Evolutionary conservation across 2,888 invertebrate species (phyloP).

Genomic region (Bimastos eiseni): DNA sequence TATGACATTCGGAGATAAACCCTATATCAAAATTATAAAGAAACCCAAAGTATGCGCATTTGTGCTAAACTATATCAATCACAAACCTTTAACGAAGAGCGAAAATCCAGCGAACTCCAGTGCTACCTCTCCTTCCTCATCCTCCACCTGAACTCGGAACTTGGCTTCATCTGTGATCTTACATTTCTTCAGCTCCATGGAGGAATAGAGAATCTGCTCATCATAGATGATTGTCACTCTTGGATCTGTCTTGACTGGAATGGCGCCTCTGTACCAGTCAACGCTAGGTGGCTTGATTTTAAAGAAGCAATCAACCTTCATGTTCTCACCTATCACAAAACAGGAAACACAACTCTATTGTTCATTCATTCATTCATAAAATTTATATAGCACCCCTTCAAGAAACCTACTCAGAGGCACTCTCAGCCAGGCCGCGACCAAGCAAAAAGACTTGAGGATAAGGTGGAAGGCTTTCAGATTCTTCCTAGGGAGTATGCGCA

Average conservation of each 20-base stretch:
- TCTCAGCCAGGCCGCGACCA: no score
- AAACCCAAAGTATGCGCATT: not conserved
- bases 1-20: no score
- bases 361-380: no score
- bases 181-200: constrained; percentile 91
- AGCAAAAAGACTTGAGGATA: no score
- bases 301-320: constrained; percentile 56
- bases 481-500: no score
- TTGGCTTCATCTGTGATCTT: constrained; percentile 96
- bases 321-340: constrained; percentile 42
- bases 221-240: constrained; percentile 75
- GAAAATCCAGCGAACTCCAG: constrained; percentile 89
- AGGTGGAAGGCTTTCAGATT: no score
- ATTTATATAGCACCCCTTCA: no score
- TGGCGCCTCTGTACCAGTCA: constrained; percentile 84
- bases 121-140: constrained; percentile 82
- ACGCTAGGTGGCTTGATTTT: constrained; percentile 73
- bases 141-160: constrained; percentile 88
- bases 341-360: not conserved
- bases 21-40: no score
- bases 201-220: constrained; percentile 33
- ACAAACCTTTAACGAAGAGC: constrained; percentile 88
- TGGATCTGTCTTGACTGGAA: constrained; percentile 85
- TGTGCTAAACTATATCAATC: not conserved
- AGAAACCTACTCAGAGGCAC: no score